Percentiles rank a stretch among this genome's conserved stretches.
Evolutionary conservation across 1,140 invertebrate species (phyloP).

Genomic region (Gerris buenoi): DNA sequence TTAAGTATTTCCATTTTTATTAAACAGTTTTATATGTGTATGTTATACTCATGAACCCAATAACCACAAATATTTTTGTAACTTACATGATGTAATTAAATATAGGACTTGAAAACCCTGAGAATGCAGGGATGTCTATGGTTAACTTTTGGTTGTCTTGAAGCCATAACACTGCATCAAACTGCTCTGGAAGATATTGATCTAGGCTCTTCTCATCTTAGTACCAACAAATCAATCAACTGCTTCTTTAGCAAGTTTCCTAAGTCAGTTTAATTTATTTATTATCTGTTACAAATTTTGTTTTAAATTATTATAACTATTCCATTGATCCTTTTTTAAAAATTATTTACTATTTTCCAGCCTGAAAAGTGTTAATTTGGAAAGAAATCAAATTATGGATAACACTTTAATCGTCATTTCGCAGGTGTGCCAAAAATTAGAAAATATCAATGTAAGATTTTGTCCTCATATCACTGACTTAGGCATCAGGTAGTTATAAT

Average conservation of each 20-base stretch:
- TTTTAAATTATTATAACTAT: constrained; percentile 2
- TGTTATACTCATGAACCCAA: too few species aligned
- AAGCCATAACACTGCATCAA: constrained; percentile 16
- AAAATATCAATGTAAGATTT: constrained; percentile 3
- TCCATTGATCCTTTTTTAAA: constrained; percentile 4
- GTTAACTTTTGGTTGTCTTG: constrained; percentile 15
- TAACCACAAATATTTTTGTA: too few species aligned
- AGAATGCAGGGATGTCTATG: constrained; percentile 12
- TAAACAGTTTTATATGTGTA: too few species aligned
- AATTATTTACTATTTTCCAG: neutral
- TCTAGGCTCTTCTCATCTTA: neutral
- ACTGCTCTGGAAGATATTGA: constrained; percentile 9
- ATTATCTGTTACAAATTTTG: neutral
- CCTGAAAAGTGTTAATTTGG: neutral
- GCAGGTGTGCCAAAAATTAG: neutral
- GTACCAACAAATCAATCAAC: constrained; percentile 5
- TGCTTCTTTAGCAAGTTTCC: constrained; percentile 9
- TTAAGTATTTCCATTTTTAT: too few species aligned
- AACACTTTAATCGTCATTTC: constrained; percentile 2
- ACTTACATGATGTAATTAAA: too few species aligned
- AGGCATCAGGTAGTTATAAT: constrained; percentile 7
- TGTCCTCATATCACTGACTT: constrained; percentile 5
- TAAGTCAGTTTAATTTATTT: constrained; percentile 8
- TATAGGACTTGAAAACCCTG: constrained; percentile 14
- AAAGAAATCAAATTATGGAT: neutral